Base-by-base conservation (phyloP, 2,113 vertebrate genomes). In the Glaucomys volans region DNA sequence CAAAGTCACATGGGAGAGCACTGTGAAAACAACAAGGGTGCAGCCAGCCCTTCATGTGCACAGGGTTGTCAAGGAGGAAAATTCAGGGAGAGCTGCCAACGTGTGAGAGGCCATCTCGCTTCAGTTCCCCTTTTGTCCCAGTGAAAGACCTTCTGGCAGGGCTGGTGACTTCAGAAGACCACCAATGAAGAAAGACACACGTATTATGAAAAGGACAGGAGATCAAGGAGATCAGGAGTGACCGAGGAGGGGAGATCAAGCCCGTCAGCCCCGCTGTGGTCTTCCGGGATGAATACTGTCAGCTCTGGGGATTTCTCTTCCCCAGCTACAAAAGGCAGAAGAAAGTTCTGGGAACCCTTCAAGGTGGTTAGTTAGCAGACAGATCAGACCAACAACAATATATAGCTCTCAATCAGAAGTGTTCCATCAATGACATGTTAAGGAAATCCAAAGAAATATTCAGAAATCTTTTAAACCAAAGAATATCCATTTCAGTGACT, bases 91-190 rank as follows among this genome's bases (percentile, higher is more conserved):
- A 40, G 30, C 16, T 52, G 97, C 93, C 97, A 96, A 54, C 54
- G 47, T 89, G 95, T 57, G 90, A 84, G 90, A 96, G 87, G 92
- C 96, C 95, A 97, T 83, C 92, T 91, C 69, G 20, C 92, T 96
- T 92, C 97, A 95, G 67, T 59, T 92, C 95, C 77, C 82, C 90
- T 83, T 97, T 95, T 96, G 95, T 97, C 72, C 57, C 83, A 17
- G 13, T 32, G 85, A 95, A 96, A 96, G 95, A 74, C 80, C 72
- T 96, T 96, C 77, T 96, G 92, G 97, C 84, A 66, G 81, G 47
- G 59, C 92, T 82, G 80, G 62, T 88, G 84, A 94, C 96, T 98
- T 90, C 76, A 64, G 90, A 90, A 79, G 97, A 92, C 96, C 97
- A 96, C 97, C 96, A 95, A 7, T 4, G 95, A 94, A 94, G 97